Conservation (phyloP, 1,140 invertebrate species). For the Procambarus virginalis region DNA sequence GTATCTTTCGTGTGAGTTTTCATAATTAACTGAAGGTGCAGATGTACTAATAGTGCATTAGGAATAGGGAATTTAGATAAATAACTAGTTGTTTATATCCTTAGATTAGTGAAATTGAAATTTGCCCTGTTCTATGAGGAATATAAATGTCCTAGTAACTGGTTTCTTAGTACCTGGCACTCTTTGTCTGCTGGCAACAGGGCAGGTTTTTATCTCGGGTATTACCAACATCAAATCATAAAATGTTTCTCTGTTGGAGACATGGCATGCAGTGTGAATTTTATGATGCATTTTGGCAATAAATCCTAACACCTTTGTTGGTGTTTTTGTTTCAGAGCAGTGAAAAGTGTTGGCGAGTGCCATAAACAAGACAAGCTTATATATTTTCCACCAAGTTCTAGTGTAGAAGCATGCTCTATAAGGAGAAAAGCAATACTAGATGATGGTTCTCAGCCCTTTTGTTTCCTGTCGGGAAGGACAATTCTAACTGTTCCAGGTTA, state of each 20-base stretch:
- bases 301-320: conserved; percentile 8
- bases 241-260: not conserved
- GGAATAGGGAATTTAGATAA: too few relatives aligned
- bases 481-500: not conserved
- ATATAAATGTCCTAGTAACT: too few relatives aligned
- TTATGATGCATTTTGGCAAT: not conserved
- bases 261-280: not conserved
- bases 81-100: too few relatives aligned
- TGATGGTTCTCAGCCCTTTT: not conserved
- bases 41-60: too few relatives aligned
- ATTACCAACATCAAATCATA: not conserved
- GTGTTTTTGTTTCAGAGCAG: conserved; percentile 12
- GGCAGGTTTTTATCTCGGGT: too few relatives aligned
- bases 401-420: not conserved
- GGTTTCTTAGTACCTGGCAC: too few relatives aligned
- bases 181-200: too few relatives aligned
- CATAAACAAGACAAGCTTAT: conserved; percentile 5
- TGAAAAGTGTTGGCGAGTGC: conserved; percentile 14
- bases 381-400: not conserved
- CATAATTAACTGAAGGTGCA: too few relatives aligned
- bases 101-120: too few relatives aligned
- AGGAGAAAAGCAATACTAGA: not conserved
- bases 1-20: too few relatives aligned
- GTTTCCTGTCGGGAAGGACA: not conserved
- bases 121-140: too few relatives aligned